phyloP scores from a whole-genome alignment of 2,888 invertebrate species.

The Conomelus anceps region DNA sequence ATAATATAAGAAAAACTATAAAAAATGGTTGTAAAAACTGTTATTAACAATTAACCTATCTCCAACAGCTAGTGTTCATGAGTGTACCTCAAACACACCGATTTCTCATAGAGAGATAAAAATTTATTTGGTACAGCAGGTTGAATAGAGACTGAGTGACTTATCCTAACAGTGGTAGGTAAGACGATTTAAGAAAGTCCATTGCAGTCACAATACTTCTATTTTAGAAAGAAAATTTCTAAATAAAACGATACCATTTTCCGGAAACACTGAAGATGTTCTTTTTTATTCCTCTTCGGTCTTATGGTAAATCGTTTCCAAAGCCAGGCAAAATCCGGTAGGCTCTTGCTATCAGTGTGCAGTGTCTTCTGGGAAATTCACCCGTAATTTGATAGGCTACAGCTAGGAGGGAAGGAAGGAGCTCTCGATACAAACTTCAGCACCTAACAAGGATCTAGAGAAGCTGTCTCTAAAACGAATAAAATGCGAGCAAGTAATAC shows the following conservation, averaged over 20 bases:
- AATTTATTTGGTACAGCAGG: too few species aligned
- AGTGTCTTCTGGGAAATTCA: not conserved
- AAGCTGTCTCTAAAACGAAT: not conserved
- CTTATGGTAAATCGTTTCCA: not conserved
- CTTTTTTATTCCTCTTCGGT: not conserved
- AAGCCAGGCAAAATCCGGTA: not conserved
- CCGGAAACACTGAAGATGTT: not conserved
- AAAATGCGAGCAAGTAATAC: not conserved
- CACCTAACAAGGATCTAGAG: not conserved
- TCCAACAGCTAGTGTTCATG: too few species aligned
- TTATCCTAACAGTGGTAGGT: not conserved
- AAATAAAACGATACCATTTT: not conserved
- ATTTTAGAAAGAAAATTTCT: not conserved
- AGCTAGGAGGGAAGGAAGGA: not conserved
- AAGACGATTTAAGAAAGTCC: not conserved
- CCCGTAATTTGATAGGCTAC: not conserved
- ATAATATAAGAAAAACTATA: too few species aligned
- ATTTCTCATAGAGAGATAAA: too few species aligned
- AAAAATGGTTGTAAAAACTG: too few species aligned
- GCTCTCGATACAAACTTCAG: not conserved
- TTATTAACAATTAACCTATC: too few species aligned
- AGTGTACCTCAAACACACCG: too few species aligned
- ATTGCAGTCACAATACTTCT: not conserved
- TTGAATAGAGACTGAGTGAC: too few species aligned
- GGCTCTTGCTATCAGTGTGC: not conserved